These are phyloP conservation scores for Drosophila atripex DNA, from an alignment of 2,888 invertebrate species.

Conservation along the genomic window DNA sequence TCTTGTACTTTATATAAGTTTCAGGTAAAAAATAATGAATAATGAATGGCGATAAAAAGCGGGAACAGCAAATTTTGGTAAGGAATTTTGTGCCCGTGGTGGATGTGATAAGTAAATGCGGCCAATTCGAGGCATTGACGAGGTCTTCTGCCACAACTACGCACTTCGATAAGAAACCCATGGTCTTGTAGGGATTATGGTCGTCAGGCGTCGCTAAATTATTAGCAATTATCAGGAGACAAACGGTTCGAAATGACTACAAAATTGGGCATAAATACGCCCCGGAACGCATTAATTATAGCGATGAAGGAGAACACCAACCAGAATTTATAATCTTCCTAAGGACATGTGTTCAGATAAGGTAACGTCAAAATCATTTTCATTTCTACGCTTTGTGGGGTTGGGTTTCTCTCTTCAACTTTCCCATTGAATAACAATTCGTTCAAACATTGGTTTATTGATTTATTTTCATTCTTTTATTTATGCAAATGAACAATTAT, in stretches of 20 bases:
- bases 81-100: constrained; percentile 4
- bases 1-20: constrained; percentile 29
- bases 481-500: constrained; percentile 67
- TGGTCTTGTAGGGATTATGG: constrained; percentile 56
- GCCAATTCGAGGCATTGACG: constrained; percentile 56
- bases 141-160: constrained; percentile 45
- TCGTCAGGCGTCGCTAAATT: constrained; percentile 78
- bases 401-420: constrained; percentile 40
- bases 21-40: constrained; percentile 35
- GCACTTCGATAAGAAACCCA: constrained; percentile 59
- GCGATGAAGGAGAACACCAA: no score
- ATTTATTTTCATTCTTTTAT: constrained; percentile 55
- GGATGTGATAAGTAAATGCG: constrained; percentile 52
- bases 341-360: no score
- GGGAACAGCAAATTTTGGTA: constrained; percentile 5
- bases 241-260: constrained; percentile 71
- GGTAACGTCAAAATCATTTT: not conserved
- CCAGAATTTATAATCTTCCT: no score
- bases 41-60: constrained; percentile 23
- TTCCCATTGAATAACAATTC: constrained; percentile 22
- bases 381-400: constrained; percentile 36
- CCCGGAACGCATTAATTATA: no score
- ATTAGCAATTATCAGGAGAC: constrained; percentile 77
- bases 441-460: constrained; percentile 38
- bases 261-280: constrained; percentile 72